Percentiles rank a stretch among this genome's conserved stretches.
Conservation (phyloP, 1,140 invertebrate species). For the Drosophila sturtevanti region DNA sequence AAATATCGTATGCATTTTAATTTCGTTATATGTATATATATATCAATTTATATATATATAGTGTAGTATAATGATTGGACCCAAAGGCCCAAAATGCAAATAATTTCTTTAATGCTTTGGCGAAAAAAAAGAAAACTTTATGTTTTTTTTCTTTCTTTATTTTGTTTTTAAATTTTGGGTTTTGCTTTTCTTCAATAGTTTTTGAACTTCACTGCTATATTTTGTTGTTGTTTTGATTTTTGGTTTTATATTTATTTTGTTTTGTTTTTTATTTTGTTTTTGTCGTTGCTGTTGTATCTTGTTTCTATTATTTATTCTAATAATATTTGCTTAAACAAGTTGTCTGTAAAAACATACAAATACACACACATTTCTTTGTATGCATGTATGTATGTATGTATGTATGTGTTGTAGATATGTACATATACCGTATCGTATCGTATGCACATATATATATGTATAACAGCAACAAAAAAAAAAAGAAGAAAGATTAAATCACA, state of each 20-base stretch:
- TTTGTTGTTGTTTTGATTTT: background rate
- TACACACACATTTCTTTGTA: too few species aligned
- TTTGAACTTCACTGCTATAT: slow-evolving; percentile 13
- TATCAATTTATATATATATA: background rate
- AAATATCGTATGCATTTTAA: slow-evolving; percentile 92
- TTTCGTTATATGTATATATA: background rate
- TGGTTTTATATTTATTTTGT: slow-evolving; percentile 7
- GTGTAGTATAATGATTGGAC: background rate
- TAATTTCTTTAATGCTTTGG: slow-evolving; percentile 14
- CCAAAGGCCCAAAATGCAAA: slow-evolving; percentile 3
- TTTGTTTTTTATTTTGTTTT: slow-evolving; percentile 21
- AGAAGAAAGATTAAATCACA: slow-evolving; percentile 28
- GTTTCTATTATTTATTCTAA: slow-evolving; percentile 62
- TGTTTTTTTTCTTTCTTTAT: too few species aligned
- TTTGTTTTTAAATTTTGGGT: too few species aligned
- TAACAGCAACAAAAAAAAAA: background rate
- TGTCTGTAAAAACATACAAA: slow-evolving; percentile 10
- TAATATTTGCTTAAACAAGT: slow-evolving; percentile 77
- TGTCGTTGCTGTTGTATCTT: slow-evolving; percentile 13
- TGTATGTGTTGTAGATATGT: background rate
- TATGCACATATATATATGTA: background rate
- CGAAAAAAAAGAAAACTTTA: too few species aligned
- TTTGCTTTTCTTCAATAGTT: slow-evolving; percentile 5
- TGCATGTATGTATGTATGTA: background rate
- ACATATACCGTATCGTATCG: background rate